phyloP scores from a whole-genome alignment of 2,797 vertebrate species.

The Catamblyrhynchus diadema region DNA sequence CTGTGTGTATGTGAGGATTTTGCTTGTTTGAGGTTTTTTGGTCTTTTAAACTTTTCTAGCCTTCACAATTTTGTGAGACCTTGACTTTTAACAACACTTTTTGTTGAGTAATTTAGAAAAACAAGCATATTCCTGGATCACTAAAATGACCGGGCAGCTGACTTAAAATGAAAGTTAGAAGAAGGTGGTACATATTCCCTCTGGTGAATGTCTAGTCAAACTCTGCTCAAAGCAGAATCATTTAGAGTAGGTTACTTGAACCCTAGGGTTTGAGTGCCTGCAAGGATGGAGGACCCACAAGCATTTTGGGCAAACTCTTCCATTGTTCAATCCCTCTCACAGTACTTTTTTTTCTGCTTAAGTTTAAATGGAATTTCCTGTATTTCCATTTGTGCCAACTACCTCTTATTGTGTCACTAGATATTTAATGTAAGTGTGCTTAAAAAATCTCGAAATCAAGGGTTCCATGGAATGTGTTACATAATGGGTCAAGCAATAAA shows the following conservation, averaged over 20 bases:
- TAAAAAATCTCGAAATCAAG: background rate
- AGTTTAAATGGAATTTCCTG: background rate
- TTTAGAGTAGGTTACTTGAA: background rate
- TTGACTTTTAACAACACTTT: background rate
- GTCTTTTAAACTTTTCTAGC: background rate
- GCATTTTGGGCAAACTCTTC: background rate
- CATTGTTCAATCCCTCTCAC: background rate
- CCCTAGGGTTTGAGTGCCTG: background rate
- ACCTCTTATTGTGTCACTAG: background rate
- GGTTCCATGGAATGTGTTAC: background rate
- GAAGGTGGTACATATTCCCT: background rate
- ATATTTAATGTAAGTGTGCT: background rate
- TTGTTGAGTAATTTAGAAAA: background rate
- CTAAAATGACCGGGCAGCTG: background rate
- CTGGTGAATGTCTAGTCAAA: background rate
- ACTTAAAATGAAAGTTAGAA: background rate
- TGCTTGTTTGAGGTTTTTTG: rapidly evolving
- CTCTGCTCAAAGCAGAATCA: background rate
- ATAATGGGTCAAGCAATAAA: background rate
- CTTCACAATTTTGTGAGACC: background rate
- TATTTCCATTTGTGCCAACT: background rate
- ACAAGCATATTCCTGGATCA: background rate
- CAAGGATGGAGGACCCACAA: background rate
- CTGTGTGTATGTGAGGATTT: background rate
- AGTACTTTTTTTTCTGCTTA: background rate